Base-by-base conservation (phyloP, 1,140 invertebrate species). In the Drosophila ironensis region DNA sequence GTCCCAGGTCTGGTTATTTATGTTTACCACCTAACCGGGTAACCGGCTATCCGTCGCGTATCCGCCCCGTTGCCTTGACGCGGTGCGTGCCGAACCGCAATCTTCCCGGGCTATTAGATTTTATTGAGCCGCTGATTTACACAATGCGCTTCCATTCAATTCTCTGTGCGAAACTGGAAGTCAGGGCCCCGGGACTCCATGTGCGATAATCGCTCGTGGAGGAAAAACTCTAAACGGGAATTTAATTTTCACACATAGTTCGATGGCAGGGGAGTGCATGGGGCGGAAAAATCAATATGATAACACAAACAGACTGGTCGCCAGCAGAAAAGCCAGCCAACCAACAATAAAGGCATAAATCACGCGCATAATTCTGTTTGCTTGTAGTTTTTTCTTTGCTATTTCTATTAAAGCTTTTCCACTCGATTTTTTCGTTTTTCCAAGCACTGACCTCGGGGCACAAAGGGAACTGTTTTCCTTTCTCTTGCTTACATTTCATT, bases 41-140 rank as follows among this genome's bases (percentile, higher is more conserved):
- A n/a, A n/a, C n/a, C n/a, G n/a, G n/a, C n/a, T n/a, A n/a, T 8
- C 27, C 24, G 11, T 33, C 30, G 30, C 30, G 30, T 33, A 33
- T 1, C 30, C 30, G 30, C 30, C 30, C 37, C 27, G 67, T 57
- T 74, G 52, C 59, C 68, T 56, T 74, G 38, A 20, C 59, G 41
- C 60, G 64, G 59, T 84, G 80, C 80, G 80, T 84, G 80, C 48
- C 56, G 45, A 57, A 74, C 61, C 66, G 80, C 80, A 84, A 84
- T 84, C 80, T 78, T 74, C 74, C 33, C 40, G 47, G 45, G 74
- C 78, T 86, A 86, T 84, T 84, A 80, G 74, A 86, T 84, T 84
- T 84, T 84, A 84, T 84, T 86, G 80, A 84, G 74, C 80, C 71
- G 70, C 80, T 84, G 80, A 84, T 84, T 84, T 84, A 84, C 66